Base-by-base conservation (phyloP, 2,113 vertebrate species). In the Montifringilla adamsi region DNA sequence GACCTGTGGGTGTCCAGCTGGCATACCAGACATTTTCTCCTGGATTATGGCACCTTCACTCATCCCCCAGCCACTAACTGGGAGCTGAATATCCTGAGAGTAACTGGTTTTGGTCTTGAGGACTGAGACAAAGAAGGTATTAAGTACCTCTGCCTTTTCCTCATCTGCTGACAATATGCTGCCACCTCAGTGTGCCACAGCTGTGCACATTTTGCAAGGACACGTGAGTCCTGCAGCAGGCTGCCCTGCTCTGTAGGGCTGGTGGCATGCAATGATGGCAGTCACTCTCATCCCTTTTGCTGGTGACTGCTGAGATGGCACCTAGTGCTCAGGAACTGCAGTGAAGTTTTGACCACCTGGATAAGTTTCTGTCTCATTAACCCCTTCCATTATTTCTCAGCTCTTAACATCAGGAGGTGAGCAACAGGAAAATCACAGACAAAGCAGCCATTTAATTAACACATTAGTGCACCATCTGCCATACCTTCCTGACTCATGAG, bases 361-460 rank as follows among this genome's bases (percentile, higher is more conserved):
- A 28, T 14, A 62, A 77, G 27, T 83, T 94, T 85, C 59, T 93
- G n/a, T 93, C 46, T 94, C 82, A 88, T 92, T 90, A 94, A 86
- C 75, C 79, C 75, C 50, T 96, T 96, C 55, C 50, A 43, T 90
- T 90, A 50, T 88, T 83, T 83, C 58, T 88, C 59, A 88, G 15
- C 22, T 80, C 22, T 83, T 88, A 80, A 37, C 67, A 77, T 72
- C 63, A 86, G 72, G 79, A 92, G 63, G 53, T 69, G 28, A 93
- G 49, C 33, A 90, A 80, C 19, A 56, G 58, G 58, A 93, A 83
- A 87, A 66, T 83, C 53, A 53, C 28, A 83, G 58, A 46, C 63
- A 92, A 93, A 88, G 37, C 52, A 81, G 41, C 15, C 74, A 92
- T 93, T 90, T 95, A 91, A 92, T 96, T 94, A 93, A 82, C 84